phyloP scores from a whole-genome alignment of 2,888 invertebrate genomes.

The Augiades crinisus region DNA sequence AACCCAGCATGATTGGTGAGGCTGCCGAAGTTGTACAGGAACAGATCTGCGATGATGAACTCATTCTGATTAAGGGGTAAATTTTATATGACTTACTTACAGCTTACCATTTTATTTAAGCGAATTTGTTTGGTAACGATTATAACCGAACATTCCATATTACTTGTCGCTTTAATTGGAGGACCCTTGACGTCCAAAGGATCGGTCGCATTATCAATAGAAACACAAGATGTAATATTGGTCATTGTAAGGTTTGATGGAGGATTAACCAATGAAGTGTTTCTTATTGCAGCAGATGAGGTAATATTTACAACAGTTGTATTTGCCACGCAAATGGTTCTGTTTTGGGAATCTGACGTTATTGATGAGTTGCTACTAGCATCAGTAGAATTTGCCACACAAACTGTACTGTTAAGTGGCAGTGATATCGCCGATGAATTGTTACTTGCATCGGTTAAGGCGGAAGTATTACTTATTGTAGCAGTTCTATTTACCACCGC shows the following conservation, averaged over 20 bases:
- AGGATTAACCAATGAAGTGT: not conserved
- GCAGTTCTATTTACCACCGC: slow-evolving; percentile 41
- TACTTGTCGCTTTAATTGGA: slow-evolving; percentile 40
- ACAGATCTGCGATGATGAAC: slow-evolving; percentile 97
- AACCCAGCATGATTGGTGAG: slow-evolving; percentile 94
- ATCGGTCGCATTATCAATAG: slow-evolving; percentile 40
- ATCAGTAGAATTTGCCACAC: too few relatives aligned
- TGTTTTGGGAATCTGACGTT: slow-evolving; percentile 24
- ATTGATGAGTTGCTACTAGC: too few relatives aligned
- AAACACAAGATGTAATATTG: slow-evolving; percentile 2
- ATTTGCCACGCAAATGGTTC: slow-evolving; percentile 49
- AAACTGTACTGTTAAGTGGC: too few relatives aligned
- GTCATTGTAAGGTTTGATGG: slow-evolving; percentile 1
- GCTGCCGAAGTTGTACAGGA: slow-evolving; percentile 98
- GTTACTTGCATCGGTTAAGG: too few relatives aligned
- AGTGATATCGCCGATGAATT: too few relatives aligned
- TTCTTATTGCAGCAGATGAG: not conserved
- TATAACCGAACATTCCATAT: slow-evolving; percentile 59
- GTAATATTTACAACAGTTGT: slow-evolving; percentile 43
- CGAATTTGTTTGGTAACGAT: slow-evolving; percentile 50
- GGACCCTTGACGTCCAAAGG: slow-evolving; percentile 56
- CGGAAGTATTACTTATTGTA: not conserved
- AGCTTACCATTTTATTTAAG: slow-evolving; percentile 47
- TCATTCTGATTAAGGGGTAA: slow-evolving; percentile 97
- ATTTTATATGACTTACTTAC: too few relatives aligned